These are phyloP conservation scores for Craterocephalus amniculus DNA, from an alignment of 2,797 vertebrate genomes.

Conservation along the genomic window DNA sequence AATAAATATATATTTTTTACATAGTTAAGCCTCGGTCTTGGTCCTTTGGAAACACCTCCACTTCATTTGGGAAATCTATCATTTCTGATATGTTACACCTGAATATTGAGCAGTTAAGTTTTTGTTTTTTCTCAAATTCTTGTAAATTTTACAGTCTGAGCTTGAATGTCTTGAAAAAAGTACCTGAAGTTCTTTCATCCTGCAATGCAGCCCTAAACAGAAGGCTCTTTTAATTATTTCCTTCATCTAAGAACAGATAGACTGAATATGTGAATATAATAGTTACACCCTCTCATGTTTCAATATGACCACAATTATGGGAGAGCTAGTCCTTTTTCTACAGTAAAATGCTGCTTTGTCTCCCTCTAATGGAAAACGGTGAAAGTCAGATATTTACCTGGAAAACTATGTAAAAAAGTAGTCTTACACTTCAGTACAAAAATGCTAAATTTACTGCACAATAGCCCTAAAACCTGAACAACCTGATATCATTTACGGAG, in stretches of 20 bases:
- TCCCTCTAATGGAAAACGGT: constrained; percentile 65
- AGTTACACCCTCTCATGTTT: not conserved
- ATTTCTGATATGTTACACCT: not conserved
- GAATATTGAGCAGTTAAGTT: constrained; percentile 5
- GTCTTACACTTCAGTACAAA: not conserved
- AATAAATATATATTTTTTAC: constrained; percentile 85
- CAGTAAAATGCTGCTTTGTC: constrained; percentile 49
- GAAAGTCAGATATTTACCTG: constrained; percentile 18
- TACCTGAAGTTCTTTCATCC: not conserved
- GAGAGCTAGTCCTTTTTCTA: not conserved
- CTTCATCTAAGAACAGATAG: not conserved
- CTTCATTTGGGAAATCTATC: not conserved
- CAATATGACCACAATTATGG: not conserved
- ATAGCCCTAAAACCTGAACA: not conserved
- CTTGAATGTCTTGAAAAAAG: not conserved
- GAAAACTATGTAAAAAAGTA: not conserved
- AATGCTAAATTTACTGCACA: not conserved
- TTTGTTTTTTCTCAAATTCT: constrained; percentile 3
- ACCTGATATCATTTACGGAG: constrained; percentile 21
- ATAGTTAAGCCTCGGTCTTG: constrained; percentile 3
- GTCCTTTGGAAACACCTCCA: not conserved
- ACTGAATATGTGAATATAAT: not conserved
- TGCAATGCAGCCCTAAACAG: no score
- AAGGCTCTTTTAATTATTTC: not conserved
- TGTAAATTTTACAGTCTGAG: not conserved